These are phyloP conservation scores for Brachyrhaphis roseni DNA, from an alignment of 2,797 vertebrate species.

Conservation along the genomic window DNA sequence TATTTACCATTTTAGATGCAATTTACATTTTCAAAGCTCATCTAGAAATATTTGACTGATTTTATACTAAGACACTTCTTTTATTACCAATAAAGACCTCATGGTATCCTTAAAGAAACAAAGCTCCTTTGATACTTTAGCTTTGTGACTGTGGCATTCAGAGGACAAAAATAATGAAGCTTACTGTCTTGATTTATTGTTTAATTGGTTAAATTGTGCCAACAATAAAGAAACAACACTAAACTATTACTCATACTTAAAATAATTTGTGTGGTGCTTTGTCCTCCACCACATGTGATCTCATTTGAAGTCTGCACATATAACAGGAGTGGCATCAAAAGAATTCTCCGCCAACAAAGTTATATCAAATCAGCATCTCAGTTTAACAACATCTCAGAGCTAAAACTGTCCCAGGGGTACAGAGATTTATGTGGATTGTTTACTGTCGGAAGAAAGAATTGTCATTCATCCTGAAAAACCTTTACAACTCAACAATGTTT, in stretches of 20 bases:
- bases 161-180: slow-evolving; percentile 14
- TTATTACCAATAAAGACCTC: slow-evolving; percentile 79
- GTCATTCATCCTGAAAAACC: not conserved
- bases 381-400: slow-evolving; percentile 72
- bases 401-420: slow-evolving; percentile 61
- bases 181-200: not conserved
- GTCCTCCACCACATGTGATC: slow-evolving; percentile 46
- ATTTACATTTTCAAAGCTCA: slow-evolving; percentile 52
- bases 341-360: slow-evolving; percentile 63
- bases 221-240: slow-evolving; percentile 3
- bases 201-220: not conserved
- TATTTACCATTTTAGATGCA: slow-evolving; percentile 16
- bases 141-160: slow-evolving; percentile 5
- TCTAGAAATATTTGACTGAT: slow-evolving; percentile 48
- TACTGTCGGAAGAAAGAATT: not conserved
- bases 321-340: slow-evolving; percentile 66
- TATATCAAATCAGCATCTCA: slow-evolving; percentile 68
- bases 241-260: slow-evolving; percentile 33
- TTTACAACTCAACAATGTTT: not conserved
- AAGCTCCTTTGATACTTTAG: not conserved
- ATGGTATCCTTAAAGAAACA: slow-evolving; percentile 20
- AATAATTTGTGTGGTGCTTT: slow-evolving; percentile 25
- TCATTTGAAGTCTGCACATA: slow-evolving; percentile 72
- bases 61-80: slow-evolving; percentile 73
- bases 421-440: not conserved